Evolutionary conservation across 2,888 invertebrate species (phyloP), one percentile per base, ranked within the genome.

Genomic region (Germaria angustata): DNA sequence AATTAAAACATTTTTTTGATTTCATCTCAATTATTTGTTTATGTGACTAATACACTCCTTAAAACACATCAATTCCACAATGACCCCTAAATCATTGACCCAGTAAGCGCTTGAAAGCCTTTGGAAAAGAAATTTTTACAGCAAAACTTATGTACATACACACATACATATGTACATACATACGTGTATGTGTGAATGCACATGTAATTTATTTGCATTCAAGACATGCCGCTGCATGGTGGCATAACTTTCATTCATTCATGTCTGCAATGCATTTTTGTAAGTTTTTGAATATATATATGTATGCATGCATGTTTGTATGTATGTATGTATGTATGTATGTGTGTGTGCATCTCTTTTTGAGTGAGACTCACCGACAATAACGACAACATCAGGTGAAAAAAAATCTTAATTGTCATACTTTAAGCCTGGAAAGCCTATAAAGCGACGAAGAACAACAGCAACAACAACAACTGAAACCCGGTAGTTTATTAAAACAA

Each of bases 181-280:
- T n/a, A n/a, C n/a, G n/a, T n/a, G n/a, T n/a, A n/a, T n/a, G n/a
- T n/a, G n/a, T n/a, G n/a, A n/a, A n/a, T n/a, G n/a, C n/a, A n/a
- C n/a, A n/a, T 49, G 8, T 1, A 53, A 61, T 63, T 71, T 59
- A 80, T 80, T 80, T 66, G 66, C 66, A 80, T 80, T 59, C 79
- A 66, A 24, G 41, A 36, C 79, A 73, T 65, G 41, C 49, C 34
- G 24, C n/a, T 55, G 55, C 39, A 81, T 65, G 49, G 32, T 71
- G 78, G 41, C 51, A 69, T 69, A 80, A 80, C 81, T 84, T 84
- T 80, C 84, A 84, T 84, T 80, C 84, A 84, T 75, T 68, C 71
- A 63, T 72, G 61, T 65, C 55, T 79, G 68, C 24, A 59, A 73
- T 69, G 65, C 65, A 77, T 76, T 75, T 75, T 63, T 57, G 63